phyloP scores from a whole-genome alignment of 1,140 invertebrate genomes.

The Scaptomyza graminum region DNA sequence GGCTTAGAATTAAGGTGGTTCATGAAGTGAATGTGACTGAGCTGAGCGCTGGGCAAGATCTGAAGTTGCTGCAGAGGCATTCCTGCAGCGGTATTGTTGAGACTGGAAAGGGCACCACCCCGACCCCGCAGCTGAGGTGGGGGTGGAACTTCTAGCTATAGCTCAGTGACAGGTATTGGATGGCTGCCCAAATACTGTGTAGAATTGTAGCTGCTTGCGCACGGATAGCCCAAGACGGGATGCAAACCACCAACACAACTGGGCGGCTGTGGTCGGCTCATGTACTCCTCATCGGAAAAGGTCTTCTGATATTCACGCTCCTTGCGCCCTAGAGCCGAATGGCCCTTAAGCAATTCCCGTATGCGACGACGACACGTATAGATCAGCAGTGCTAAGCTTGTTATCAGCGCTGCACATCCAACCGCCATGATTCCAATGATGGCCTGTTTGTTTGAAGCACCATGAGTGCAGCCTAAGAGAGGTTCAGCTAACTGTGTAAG shows the following conservation, averaged over 20 bases:
- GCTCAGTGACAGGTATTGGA: slow-evolving; percentile 94
- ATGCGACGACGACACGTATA: slow-evolving; percentile 91
- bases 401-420: slow-evolving; percentile 87
- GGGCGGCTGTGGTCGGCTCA: slow-evolving; percentile 85
- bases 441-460: slow-evolving; percentile 89
- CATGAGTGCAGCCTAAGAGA: slow-evolving; percentile 91
- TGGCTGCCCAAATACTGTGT: slow-evolving; percentile 85
- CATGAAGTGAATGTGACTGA: slow-evolving; percentile 83
- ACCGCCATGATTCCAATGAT: slow-evolving; percentile 90
- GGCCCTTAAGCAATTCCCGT: slow-evolving; percentile 91
- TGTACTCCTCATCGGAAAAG: slow-evolving; percentile 93
- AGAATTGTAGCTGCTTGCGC: slow-evolving; percentile 55
- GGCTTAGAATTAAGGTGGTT: slow-evolving; percentile 65
- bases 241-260: slow-evolving; percentile 58
- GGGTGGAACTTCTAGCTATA: slow-evolving; percentile 91
- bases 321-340: slow-evolving; percentile 90
- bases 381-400: slow-evolving; percentile 88
- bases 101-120: slow-evolving; percentile 64
- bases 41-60: slow-evolving; percentile 74
- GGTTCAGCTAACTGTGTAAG: slow-evolving; percentile 89
- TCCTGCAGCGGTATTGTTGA: slow-evolving; percentile 35
- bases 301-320: slow-evolving; percentile 95
- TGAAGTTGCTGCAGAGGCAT: slow-evolving; percentile 72
- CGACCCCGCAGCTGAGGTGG: slow-evolving; percentile 82
- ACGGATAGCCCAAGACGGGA: slow-evolving; percentile 43